Conservation (phyloP, 1,140 invertebrate species). For the Cotesia typhae region DNA sequence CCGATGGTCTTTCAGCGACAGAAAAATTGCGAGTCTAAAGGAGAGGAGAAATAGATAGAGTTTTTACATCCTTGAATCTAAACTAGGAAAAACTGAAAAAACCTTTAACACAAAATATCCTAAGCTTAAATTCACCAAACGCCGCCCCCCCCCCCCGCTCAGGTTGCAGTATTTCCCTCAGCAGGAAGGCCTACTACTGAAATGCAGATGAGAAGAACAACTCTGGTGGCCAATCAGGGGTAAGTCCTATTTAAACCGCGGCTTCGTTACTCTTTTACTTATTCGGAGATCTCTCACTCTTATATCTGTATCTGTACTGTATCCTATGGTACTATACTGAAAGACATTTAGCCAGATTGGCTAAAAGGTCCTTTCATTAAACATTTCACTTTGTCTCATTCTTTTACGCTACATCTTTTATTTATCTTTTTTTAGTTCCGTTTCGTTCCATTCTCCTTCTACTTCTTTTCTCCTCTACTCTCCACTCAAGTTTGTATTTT, state of each 20-base stretch:
- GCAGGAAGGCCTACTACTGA: conserved; percentile 3
- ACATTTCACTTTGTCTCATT: conserved; percentile 55
- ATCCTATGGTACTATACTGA: conserved; percentile 43
- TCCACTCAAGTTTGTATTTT: conserved; percentile 59
- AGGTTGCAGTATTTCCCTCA: neutral
- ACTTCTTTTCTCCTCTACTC: conserved; percentile 40
- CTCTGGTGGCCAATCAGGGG: conserved; percentile 57
- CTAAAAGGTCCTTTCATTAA: conserved; percentile 63
- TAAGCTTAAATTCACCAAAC: conserved; percentile 52
- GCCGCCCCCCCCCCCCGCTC: conserved; percentile 8
- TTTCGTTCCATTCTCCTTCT: neutral
- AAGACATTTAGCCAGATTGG: conserved; percentile 62
- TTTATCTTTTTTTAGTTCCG: conserved; percentile 33
- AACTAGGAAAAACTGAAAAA: neutral
- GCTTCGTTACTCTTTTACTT: conserved; percentile 40
- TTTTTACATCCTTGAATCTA: conserved; percentile 19
- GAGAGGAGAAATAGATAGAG: too few relatives aligned
- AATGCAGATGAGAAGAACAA: conserved; percentile 21
- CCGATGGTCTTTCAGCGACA: neutral
- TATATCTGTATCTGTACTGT: conserved; percentile 20
- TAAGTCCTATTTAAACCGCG: conserved; percentile 59
- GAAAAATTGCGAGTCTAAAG: neutral
- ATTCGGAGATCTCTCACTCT: conserved; percentile 37
- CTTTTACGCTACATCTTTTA: conserved; percentile 31
- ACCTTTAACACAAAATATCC: conserved; percentile 46